Evolutionary conservation across 2,113 vertebrate genomes (phyloP), one percentile per base, ranked within the genome.

Genomic region (Silurus asotus): DNA sequence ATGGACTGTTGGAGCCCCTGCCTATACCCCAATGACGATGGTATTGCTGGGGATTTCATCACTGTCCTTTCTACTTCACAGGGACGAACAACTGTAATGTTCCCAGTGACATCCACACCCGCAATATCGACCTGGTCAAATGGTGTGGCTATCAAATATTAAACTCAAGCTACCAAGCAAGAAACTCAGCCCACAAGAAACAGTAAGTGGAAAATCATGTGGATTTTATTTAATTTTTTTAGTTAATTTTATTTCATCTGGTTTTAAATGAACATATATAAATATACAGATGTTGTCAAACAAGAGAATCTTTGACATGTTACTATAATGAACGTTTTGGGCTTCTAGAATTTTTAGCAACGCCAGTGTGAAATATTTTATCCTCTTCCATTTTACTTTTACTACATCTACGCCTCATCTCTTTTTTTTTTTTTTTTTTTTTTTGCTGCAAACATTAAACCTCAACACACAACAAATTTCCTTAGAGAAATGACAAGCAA

Each of bases 291-390:
- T 75, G 58, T 69, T 59, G 48, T 87, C 56, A 28, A 70, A 72
- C 80, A n/a, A 76, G 70, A 61, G 25, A 11, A 51, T 56, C 28
- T 37, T 49, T 37, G 76, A 69, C 69, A 79, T 55, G 87, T 75
- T 9, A 75, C n/a, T 91, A 11, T 88, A 89, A 90, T 62, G 82
- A 87, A 75, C 87, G 28, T 19, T 48, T 37, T 8, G 19, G 28
- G 51, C 51, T 77, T 77, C 2, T 37, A 78, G 49, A 85, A 82
- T 25, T 70, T 78, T 7, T 45, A n/a, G 62, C 75, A 61, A 56
- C 19, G 80, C 11, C 8, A 59, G 48, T 59, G 55, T 83, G 20
- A 65, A n/a, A 62, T 45, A 17, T 64, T 62, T 70, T 61, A 25
- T 61, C 23, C 8, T 37, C 0, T 62, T 4, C 23, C 23, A 8